Conservation (phyloP, 37 sponge, comb jelly and placozoan genomes). For the Hexactinellida sp. region DNA sequence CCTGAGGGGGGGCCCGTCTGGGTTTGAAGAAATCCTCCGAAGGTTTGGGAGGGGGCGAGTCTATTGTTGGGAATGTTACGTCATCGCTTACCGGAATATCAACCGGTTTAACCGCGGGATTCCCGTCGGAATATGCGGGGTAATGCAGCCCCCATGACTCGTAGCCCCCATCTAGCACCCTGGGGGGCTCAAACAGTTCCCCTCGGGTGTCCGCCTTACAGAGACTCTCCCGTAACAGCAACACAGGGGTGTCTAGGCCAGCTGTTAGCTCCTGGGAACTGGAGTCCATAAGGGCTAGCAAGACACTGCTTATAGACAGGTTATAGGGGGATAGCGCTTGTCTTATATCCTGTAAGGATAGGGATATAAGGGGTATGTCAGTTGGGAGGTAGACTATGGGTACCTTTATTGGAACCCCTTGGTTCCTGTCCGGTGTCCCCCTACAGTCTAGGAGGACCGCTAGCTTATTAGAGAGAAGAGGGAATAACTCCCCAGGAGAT, state of each 20-base stretch:
- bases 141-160: constrained; percentile 46
- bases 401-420: not conserved
- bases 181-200: constrained; percentile 20
- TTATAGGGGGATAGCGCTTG: not conserved
- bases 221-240: not conserved
- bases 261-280: not conserved
- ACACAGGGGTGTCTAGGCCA: not conserved
- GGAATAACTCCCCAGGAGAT: not conserved
- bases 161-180: constrained; percentile 61
- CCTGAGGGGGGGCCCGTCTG: not conserved
- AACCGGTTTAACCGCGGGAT: not conserved
- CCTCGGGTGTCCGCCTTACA: constrained; percentile 25
- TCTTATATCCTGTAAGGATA: not conserved
- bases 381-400: not conserved
- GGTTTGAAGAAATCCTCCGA: not conserved
- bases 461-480: not conserved
- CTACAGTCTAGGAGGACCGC: not conserved
- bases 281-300: not conserved
- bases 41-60: not conserved
- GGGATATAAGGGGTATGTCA: not conserved
- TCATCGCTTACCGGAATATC: not conserved
- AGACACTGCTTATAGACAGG: not conserved
- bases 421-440: not conserved
- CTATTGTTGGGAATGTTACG: not conserved
- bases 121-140: constrained; percentile 40